These are phyloP conservation scores for Laupala kohalensis DNA, from an alignment of 1,140 invertebrate genomes.

Conservation along the genomic window DNA sequence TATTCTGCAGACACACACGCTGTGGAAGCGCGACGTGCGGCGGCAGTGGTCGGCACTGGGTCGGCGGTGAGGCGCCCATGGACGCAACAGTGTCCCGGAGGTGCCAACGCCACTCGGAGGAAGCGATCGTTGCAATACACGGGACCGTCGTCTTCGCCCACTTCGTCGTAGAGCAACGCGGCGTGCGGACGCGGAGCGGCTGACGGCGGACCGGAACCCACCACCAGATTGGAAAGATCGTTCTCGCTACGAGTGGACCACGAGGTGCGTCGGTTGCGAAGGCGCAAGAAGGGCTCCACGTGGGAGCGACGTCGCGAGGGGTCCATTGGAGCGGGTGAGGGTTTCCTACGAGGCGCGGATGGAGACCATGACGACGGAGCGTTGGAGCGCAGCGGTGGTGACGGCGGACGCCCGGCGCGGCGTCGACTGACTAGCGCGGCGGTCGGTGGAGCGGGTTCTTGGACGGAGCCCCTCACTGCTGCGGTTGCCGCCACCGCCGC, in stretches of 20 bases:
- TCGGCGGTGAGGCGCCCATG: not conserved
- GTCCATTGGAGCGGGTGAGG: no score
- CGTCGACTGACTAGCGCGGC: no score
- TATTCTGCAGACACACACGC: not conserved
- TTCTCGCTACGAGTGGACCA: constrained; percentile 14
- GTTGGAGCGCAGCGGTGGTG: no score
- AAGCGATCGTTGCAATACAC: not conserved
- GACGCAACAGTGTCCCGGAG: not conserved
- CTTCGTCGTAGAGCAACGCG: not conserved
- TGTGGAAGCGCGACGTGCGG: not conserved
- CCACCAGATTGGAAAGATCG: not conserved
- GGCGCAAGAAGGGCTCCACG: constrained; percentile 12
- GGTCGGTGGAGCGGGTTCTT: no score
- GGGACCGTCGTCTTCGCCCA: not conserved
- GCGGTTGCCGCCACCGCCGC: no score
- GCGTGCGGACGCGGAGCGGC: no score
- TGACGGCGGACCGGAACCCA: not conserved
- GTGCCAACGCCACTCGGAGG: not conserved
- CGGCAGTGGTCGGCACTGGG: not conserved
- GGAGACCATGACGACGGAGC: no score
- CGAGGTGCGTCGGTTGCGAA: constrained; percentile 12
- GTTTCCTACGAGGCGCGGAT: no score
- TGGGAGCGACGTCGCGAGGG: not conserved
- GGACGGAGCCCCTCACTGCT: no score
- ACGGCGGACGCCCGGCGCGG: no score